phyloP scores from a whole-genome alignment of 2,888 invertebrate species.

The Apamea monoglypha region DNA sequence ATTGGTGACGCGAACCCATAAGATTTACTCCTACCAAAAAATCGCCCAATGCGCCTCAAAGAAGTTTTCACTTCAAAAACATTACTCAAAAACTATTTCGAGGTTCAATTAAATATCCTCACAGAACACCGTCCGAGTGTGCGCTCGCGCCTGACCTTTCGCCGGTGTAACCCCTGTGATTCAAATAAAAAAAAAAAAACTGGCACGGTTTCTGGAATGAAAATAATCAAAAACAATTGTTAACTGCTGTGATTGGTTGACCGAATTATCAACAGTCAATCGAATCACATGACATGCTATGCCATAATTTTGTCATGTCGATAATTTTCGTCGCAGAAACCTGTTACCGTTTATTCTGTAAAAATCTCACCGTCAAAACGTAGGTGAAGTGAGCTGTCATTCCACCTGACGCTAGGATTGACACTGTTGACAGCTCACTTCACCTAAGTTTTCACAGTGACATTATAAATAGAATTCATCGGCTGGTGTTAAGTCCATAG shows the following conservation, averaged over 20 bases:
- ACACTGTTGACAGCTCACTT: too few relatives aligned
- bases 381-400: too few relatives aligned
- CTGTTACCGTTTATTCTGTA: too few relatives aligned
- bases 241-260: not conserved
- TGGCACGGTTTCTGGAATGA: too few relatives aligned
- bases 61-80: too few relatives aligned
- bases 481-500: not conserved
- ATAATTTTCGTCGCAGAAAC: not conserved
- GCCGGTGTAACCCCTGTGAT: slow-evolving; percentile 66
- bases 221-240: not conserved
- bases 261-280: not conserved
- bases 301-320: not conserved
- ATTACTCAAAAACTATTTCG: not conserved
- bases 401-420: too few relatives aligned
- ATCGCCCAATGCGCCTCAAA: too few relatives aligned
- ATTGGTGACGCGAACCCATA: too few relatives aligned
- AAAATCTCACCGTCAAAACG: too few relatives aligned
- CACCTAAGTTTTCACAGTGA: too few relatives aligned
- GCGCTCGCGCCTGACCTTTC: slow-evolving; percentile 23
- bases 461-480: too few relatives aligned
- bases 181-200: slow-evolving; percentile 31
- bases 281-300: not conserved
- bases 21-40: too few relatives aligned
- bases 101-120: not conserved
- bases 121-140: slow-evolving; percentile 28